Evolutionary conservation across 2,113 vertebrate species (phyloP), one percentile per base, ranked within the genome.

Genomic region (Pseudorasbora parva): DNA sequence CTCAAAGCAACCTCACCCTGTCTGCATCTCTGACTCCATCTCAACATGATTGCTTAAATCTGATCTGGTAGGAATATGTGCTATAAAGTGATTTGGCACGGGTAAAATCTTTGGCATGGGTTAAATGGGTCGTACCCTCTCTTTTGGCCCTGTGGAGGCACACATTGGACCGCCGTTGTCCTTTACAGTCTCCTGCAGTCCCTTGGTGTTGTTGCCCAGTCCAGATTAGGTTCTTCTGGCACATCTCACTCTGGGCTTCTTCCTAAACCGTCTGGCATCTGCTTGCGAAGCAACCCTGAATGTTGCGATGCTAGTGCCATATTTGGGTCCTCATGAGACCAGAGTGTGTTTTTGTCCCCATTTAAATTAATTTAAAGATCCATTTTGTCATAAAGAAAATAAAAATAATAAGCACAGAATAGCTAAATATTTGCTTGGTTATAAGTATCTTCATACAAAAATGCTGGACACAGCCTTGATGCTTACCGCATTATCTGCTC

Each of bases 221-320:
- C 79, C 49, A 85, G 87, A 84, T 88, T 84, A 85, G 79, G 69
- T 37, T 76, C 72, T 69, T 37, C 71, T 77, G 66, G 59, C 79
- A 75, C 82, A 47, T 45, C 57, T 71, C 33, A 49, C 23, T 10
- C 74, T 84, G 23, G 78, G 83, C 43, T 82, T 79, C 71, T 73
- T 87, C 82, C 75, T 72, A 80, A 37, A 49, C 23, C 72, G 21
- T 23, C 45, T 86, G 76, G 54, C 72, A 47, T 62, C 27, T 51
- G 54, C 54, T 56, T 49, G 6, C 15, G 21, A 51, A 81, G 64
- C 27, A 78, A 45, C 54, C 21, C 77, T 74, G 41, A 79, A 80
- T 59, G 45, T 60, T 30, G 27, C 11, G 8, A 71, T 78, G 41
- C 37, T 15, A 21, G 21, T 30, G 23, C 15, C 64, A 10, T 33